Percentiles rank a stretch among this genome's conserved stretches.
These are phyloP conservation scores for Amphiprion percula DNA, from an alignment of 2,113 vertebrate genomes.

Conservation along the genomic window DNA sequence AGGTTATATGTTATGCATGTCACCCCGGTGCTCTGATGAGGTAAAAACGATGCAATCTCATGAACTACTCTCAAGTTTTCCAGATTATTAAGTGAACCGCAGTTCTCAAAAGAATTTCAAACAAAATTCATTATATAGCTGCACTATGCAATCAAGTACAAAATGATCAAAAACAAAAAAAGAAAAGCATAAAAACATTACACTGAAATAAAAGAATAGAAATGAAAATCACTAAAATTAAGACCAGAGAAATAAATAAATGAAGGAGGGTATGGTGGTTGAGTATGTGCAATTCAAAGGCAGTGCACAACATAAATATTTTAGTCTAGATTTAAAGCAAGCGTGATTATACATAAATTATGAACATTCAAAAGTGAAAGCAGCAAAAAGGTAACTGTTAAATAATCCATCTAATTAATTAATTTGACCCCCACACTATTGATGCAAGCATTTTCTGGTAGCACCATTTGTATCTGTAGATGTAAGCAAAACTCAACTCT, in stretches of 20 bases:
- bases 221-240: not conserved
- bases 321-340: too few relatives aligned
- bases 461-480: not conserved
- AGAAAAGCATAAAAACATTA: not conserved
- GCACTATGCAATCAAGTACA: not conserved
- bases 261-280: not conserved
- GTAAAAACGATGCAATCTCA: not conserved
- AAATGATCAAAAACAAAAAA: not conserved
- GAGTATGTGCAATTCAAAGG: not conserved
- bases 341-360: too few relatives aligned
- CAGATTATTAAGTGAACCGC: not conserved
- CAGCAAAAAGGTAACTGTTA: not conserved
- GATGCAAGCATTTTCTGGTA: not conserved
- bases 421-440: slow-evolving; percentile 5
- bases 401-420: slow-evolving; percentile 1
- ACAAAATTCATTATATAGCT: not conserved
- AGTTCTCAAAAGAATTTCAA: not conserved
- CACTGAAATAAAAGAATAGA: too few relatives aligned
- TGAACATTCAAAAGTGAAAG: not conserved
- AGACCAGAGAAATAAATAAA: not conserved
- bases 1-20: slow-evolving; percentile 39
- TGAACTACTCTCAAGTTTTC: not conserved
- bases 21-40: slow-evolving; percentile 27
- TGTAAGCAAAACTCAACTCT: slow-evolving; percentile 8
- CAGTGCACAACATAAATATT: not conserved